Evolutionary conservation across 2,797 vertebrate species (phyloP).

Genomic region (Myripristis murdjan): DNA sequence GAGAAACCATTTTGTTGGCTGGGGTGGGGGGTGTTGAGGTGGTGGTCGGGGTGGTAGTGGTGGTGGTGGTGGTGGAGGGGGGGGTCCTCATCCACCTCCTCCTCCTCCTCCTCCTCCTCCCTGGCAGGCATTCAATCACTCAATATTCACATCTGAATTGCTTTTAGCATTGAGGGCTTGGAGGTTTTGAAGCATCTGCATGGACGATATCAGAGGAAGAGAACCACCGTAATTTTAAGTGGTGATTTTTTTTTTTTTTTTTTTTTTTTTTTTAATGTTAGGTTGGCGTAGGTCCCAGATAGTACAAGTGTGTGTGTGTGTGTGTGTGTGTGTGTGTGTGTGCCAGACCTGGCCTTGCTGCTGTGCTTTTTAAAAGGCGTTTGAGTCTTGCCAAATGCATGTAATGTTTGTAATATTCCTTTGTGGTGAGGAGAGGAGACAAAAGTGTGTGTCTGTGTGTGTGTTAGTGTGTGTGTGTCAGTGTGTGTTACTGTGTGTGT

Average conservation of each 20-base stretch:
- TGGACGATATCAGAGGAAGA: conserved; percentile 79
- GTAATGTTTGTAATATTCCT: conserved; percentile 59
- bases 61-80: conserved; percentile 62
- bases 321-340: conserved; percentile 37
- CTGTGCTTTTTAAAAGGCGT: conserved; percentile 46
- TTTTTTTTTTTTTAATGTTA: no score
- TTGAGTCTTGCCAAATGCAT: conserved; percentile 53
- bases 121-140: conserved; percentile 85
- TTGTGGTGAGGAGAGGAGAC: conserved; percentile 30
- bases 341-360: conserved; percentile 51
- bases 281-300: conserved; percentile 76
- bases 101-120: conserved; percentile 66
- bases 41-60: conserved; percentile 4
- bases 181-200: conserved; percentile 82
- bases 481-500: no score
- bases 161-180: conserved; percentile 80
- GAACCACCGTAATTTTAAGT: conserved; percentile 78
- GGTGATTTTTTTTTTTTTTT: conserved; percentile 73
- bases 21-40: conserved; percentile 26
- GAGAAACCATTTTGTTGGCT: conserved; percentile 85
- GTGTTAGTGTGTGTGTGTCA: no score
- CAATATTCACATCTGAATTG: conserved; percentile 84
- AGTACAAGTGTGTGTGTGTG: conserved; percentile 43
- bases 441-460: conserved; percentile 40
- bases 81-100: conserved; percentile 64